A percentile compares a stretch with the other conserved stretches of the same genome.
These are phyloP conservation scores for Cotesia vestalis DNA, from an alignment of 1,140 invertebrate genomes.

Conservation along the genomic window DNA sequence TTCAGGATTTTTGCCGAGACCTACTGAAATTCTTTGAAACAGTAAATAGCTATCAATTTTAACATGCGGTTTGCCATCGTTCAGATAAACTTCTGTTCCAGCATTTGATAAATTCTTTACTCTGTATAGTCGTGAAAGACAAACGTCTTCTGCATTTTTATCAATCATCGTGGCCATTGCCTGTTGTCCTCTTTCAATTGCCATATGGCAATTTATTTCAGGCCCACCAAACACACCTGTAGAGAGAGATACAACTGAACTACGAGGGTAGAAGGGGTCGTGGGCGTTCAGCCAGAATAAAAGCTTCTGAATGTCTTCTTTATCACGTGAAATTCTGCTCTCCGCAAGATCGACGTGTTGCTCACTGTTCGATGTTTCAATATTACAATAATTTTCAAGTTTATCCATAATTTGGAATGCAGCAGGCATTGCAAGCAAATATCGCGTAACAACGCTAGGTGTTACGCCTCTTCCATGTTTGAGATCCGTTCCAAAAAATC, in stretches of 20 bases:
- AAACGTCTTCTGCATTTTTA: slow-evolving; percentile 30
- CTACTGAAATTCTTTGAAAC: slow-evolving; percentile 54
- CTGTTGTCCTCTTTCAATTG: slow-evolving; percentile 5
- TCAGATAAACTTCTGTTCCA: slow-evolving; percentile 32
- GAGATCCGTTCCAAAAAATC: slow-evolving; percentile 28
- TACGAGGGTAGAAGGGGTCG: slow-evolving; percentile 48
- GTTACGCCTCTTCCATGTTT: slow-evolving; percentile 27
- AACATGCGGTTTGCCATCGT: slow-evolving; percentile 26
- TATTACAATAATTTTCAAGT: slow-evolving; percentile 9
- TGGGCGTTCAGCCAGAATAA: slow-evolving; percentile 54
- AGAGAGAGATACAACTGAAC: slow-evolving; percentile 4
- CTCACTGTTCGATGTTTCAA: slow-evolving; percentile 38
- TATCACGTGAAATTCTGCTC: slow-evolving; percentile 56
- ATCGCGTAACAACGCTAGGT: slow-evolving; percentile 19
- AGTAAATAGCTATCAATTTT: slow-evolving; percentile 50
- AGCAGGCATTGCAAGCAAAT: slow-evolving; percentile 17
- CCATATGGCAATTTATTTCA: slow-evolving; percentile 13
- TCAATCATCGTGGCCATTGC: slow-evolving; percentile 29
- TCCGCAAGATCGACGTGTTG: slow-evolving; percentile 60
- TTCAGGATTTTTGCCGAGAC: slow-evolving; percentile 41
- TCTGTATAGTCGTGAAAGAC: slow-evolving; percentile 28
- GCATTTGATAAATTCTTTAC: slow-evolving; percentile 35
- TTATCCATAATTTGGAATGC: slow-evolving; percentile 17
- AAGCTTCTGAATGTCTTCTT: slow-evolving; percentile 51
- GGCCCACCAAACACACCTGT: slow-evolving; percentile 20